A percentile compares a stretch with the other conserved stretches of the same genome.
Evolutionary conservation across 2,797 vertebrate species (phyloP).

Genomic region (Hylomyscus alleni): DNA sequence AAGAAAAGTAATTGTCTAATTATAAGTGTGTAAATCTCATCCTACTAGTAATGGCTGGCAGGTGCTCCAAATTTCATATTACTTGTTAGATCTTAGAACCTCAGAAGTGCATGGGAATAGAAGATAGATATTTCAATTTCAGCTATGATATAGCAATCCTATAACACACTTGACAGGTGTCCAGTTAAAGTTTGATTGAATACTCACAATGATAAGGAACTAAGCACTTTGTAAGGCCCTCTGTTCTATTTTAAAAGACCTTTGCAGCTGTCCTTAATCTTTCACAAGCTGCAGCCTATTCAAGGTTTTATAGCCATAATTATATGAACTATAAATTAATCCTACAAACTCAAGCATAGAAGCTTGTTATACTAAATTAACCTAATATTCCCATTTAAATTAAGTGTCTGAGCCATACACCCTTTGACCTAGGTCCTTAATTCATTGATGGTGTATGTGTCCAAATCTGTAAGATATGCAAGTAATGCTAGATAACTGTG

Average conservation of each 20-base stretch:
- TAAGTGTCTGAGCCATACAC: background rate
- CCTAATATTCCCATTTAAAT: background rate
- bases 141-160: conserved; percentile 20
- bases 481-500: background rate
- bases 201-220: conserved; percentile 9
- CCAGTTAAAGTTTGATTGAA: conserved; percentile 65
- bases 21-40: conserved; percentile 31
- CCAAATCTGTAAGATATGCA: background rate
- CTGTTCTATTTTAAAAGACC: conserved; percentile 33
- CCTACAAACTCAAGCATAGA: conserved; percentile 35
- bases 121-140: conserved; percentile 16
- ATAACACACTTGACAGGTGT: conserved; percentile 41
- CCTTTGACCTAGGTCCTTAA: background rate
- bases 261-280: conserved; percentile 42
- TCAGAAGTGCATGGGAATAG: background rate
- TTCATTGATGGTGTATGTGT: background rate
- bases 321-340: conserved; percentile 64
- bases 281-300: conserved; percentile 45
- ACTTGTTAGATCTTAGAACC: conserved; percentile 2
- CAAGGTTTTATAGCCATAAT: conserved; percentile 63
- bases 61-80: conserved; percentile 43
- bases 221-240: background rate
- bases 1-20: conserved; percentile 37
- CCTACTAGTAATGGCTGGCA: background rate
- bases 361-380: conserved; percentile 30